Evolutionary conservation across 64 coral and sea anemone genomes (phyloP).

Genomic region (Porites lutea): DNA sequence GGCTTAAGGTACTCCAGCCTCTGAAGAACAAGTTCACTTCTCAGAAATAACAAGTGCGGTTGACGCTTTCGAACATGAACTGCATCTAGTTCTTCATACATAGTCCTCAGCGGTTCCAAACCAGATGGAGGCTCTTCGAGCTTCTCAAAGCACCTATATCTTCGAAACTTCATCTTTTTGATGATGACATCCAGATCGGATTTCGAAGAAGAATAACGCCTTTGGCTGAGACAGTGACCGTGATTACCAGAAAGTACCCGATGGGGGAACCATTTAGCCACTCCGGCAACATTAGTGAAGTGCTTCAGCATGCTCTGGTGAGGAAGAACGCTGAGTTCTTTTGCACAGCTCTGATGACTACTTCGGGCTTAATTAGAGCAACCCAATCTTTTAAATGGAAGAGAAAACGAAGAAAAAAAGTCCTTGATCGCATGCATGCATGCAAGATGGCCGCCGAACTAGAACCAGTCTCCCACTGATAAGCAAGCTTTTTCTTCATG

Average conservation of each 20-base stretch:
- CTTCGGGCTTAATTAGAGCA: too few relatives aligned
- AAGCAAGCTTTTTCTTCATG: too few relatives aligned
- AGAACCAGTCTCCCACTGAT: too few relatives aligned
- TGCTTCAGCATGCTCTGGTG: slow-evolving; percentile 1
- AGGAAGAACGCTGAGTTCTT: neutral
- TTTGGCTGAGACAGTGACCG: neutral
- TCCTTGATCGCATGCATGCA: too few relatives aligned
- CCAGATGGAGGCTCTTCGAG: neutral
- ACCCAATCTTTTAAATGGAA: too few relatives aligned
- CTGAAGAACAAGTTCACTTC: slow-evolving; percentile 83
- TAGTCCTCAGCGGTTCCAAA: slow-evolving; percentile 69
- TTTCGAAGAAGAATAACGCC: neutral
- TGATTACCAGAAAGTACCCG: neutral
- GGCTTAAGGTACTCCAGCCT: slow-evolving; percentile 79
- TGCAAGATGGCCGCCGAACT: too few relatives aligned
- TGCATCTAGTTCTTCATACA: slow-evolving; percentile 79
- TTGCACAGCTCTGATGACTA: neutral
- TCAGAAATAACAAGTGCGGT: slow-evolving; percentile 79
- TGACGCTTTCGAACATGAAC: slow-evolving; percentile 71
- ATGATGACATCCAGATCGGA: slow-evolving; percentile 35
- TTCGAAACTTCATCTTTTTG: slow-evolving; percentile 72
- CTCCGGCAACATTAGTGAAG: neutral
- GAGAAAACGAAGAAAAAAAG: too few relatives aligned
- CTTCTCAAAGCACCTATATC: slow-evolving; percentile 63
- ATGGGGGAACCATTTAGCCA: neutral